Percentiles rank a stretch among this genome's conserved stretches.
phyloP scores from a whole-genome alignment of 2,888 invertebrate genomes.

The Tipula confusa region DNA sequence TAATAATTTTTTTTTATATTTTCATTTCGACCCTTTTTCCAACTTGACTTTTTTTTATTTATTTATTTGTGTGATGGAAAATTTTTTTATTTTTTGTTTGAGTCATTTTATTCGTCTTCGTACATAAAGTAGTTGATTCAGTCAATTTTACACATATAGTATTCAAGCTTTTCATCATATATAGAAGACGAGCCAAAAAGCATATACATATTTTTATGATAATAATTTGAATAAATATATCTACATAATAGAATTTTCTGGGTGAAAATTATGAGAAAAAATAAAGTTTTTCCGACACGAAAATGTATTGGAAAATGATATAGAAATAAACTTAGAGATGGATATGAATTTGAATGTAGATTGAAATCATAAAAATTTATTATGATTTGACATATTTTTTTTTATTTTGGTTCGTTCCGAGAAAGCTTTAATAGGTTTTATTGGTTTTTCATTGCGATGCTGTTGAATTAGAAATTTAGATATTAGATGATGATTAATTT shows the following conservation, averaged over 20 bases:
- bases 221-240: slow-evolving; percentile 13
- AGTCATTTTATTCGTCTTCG: neutral
- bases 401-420: neutral
- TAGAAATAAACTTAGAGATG: neutral
- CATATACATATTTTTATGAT: neutral
- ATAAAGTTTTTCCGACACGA: neutral
- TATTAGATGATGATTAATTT: too few species aligned
- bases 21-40: neutral
- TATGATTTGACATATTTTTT: neutral
- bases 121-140: neutral
- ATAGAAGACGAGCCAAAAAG: neutral
- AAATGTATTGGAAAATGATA: slow-evolving; percentile 1
- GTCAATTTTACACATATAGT: neutral
- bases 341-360: neutral
- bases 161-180: neutral
- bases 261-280: neutral
- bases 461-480: too few species aligned
- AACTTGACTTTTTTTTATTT: neutral
- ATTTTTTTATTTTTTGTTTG: neutral
- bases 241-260: neutral
- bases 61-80: neutral
- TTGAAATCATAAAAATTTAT: slow-evolving; percentile 16
- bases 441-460: too few species aligned
- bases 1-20: slow-evolving; percentile 15
- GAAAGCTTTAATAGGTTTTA: too few species aligned